Percentiles rank a stretch among this genome's conserved stretches.
Conservation (phyloP, 2,888 invertebrate species). For the Papilio gigon region DNA sequence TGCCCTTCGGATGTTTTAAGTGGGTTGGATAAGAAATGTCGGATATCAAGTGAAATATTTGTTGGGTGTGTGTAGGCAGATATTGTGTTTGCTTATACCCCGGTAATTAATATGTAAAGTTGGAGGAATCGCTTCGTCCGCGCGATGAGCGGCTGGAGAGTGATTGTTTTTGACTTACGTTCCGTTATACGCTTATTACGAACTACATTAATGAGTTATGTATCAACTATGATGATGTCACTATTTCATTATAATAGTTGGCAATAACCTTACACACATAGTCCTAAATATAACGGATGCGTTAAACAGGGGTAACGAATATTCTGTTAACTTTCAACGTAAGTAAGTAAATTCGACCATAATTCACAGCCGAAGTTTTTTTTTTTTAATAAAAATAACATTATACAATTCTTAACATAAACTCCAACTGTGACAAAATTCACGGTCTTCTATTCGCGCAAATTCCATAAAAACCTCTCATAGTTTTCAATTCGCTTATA, state of each 20-base stretch:
- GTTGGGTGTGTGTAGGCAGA: constrained; percentile 52
- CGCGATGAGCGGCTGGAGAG: constrained; percentile 51
- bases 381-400: too few relatives aligned
- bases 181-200: constrained; percentile 49
- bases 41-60: constrained; percentile 79
- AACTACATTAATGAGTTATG: constrained; percentile 45
- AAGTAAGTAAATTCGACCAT: too few relatives aligned
- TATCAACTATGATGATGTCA: background rate
- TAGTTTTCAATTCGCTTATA: too few relatives aligned
- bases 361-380: too few relatives aligned
- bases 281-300: too few relatives aligned
- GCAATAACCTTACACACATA: too few relatives aligned
- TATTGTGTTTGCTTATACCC: constrained; percentile 52
- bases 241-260: background rate
- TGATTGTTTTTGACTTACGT: constrained; percentile 47
- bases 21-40: constrained; percentile 80
- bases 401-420: too few relatives aligned
- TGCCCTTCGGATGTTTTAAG: constrained; percentile 82
- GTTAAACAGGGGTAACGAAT: too few relatives aligned
- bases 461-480: too few relatives aligned
- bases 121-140: constrained; percentile 50
- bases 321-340: too few relatives aligned
- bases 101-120: constrained; percentile 68
- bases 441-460: too few relatives aligned
- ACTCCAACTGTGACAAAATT: too few relatives aligned